Conservation (phyloP, 2,113 vertebrate species). For the Plestiodon gilberti region DNA sequence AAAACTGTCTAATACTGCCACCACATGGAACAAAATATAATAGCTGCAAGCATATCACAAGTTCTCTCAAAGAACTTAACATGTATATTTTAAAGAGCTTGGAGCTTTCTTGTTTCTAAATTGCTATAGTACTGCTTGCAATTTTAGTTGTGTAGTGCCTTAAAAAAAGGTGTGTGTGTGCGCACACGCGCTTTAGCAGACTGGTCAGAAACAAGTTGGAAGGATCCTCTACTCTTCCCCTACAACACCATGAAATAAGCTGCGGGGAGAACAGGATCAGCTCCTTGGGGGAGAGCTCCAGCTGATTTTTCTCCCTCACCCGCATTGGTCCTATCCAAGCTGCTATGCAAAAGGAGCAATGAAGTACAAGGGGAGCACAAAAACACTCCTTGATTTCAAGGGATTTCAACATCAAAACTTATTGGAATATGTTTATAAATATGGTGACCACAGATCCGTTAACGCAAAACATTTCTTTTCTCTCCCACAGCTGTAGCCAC, state of each 20-base stretch:
- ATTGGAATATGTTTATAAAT: no score
- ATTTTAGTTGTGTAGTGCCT: not conserved
- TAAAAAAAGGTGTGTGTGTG: not conserved
- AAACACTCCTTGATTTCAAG: no score
- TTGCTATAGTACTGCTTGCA: not conserved
- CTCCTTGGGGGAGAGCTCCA: not conserved
- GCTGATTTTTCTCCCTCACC: no score
- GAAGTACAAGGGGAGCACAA: no score
- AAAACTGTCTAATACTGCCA: not conserved
- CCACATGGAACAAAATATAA: conserved; percentile 26
- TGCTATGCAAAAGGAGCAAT: not conserved
- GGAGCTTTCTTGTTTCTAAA: no score
- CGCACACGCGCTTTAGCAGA: not conserved
- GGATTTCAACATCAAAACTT: no score
- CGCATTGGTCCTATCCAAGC: not conserved
- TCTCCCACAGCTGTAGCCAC: no score
- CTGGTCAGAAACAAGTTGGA: not conserved
- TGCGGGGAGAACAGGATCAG: not conserved
- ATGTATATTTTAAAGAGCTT: not conserved
- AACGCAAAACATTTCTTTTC: no score
- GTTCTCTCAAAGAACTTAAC: not conserved
- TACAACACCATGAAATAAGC: no score
- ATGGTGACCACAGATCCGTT: no score
- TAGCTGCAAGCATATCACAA: fast-evolving
- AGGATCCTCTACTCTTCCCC: no score